Conservation (phyloP, 2,797 vertebrate genomes). For the Parauchenoglanis punctatus region DNA sequence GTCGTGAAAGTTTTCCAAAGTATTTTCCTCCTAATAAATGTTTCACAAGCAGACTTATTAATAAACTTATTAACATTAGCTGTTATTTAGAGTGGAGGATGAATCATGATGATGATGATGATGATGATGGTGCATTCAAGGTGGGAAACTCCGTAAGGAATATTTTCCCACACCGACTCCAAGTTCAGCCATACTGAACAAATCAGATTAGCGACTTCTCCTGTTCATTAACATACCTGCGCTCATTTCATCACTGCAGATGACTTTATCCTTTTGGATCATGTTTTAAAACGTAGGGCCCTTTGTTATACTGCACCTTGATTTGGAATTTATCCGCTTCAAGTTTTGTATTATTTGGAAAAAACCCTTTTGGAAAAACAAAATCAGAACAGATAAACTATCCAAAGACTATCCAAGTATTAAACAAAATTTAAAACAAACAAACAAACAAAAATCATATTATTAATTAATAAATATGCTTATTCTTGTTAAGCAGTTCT, state of each 20-base stretch:
- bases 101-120: not conserved
- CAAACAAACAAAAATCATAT: not conserved
- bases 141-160: conserved; percentile 66
- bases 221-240: conserved; percentile 68
- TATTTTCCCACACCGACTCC: conserved; percentile 80
- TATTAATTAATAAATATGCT: not conserved
- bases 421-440: not conserved
- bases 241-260: conserved; percentile 50
- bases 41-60: not conserved
- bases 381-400: not conserved
- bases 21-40: too few species aligned
- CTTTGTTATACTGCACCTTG: not conserved
- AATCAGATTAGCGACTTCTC: conserved; percentile 81
- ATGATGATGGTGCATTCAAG: not conserved
- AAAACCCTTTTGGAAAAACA: not conserved
- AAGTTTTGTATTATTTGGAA: not conserved
- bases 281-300: not conserved
- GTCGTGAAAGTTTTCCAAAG: not conserved
- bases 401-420: not conserved
- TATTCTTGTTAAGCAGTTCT: too few species aligned
- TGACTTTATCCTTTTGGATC: conserved; percentile 5
- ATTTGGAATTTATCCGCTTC: not conserved
- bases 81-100: not conserved
- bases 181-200: conserved; percentile 81
- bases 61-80: not conserved